Evolutionary conservation across 2,113 vertebrate species (phyloP).

Genomic region (Cyanoramphus novaezelandiae): DNA sequence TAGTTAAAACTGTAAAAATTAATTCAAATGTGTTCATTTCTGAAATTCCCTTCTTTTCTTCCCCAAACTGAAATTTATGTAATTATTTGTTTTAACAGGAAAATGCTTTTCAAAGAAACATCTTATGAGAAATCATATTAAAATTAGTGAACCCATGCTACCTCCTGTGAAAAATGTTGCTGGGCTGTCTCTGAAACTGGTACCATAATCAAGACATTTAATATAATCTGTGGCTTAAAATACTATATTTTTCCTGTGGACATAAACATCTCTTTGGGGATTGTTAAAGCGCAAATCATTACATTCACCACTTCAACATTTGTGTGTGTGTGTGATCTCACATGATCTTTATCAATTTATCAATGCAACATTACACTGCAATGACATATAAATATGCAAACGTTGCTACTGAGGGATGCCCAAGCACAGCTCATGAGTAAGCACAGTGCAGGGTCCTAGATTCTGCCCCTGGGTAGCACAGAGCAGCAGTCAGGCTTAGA

Average conservation of each 20-base stretch:
- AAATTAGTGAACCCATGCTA: neutral
- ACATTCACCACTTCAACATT: neutral
- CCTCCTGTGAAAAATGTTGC: neutral
- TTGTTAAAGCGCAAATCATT: neutral
- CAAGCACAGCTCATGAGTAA: neutral
- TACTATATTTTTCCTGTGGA: neutral
- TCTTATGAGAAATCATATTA: neutral
- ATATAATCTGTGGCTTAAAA: neutral
- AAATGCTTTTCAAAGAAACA: neutral
- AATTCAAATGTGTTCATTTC: neutral
- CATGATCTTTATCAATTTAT: neutral
- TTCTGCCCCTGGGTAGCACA: neutral
- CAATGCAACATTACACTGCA: neutral
- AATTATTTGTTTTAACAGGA: neutral
- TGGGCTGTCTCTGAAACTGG: neutral
- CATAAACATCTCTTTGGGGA: neutral
- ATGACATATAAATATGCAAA: neutral
- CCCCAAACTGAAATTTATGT: neutral
- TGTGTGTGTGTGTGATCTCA: neutral
- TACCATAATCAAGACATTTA: neutral
- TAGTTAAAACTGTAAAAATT: neutral
- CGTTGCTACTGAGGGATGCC: neutral
- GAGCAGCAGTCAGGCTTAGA: neutral
- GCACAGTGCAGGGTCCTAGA: neutral
- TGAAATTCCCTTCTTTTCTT: neutral